A percentile compares a stretch with the other conserved stretches of the same genome.
phyloP scores from a whole-genome alignment of 2,888 invertebrate genomes.

The Busseola fusca region DNA sequence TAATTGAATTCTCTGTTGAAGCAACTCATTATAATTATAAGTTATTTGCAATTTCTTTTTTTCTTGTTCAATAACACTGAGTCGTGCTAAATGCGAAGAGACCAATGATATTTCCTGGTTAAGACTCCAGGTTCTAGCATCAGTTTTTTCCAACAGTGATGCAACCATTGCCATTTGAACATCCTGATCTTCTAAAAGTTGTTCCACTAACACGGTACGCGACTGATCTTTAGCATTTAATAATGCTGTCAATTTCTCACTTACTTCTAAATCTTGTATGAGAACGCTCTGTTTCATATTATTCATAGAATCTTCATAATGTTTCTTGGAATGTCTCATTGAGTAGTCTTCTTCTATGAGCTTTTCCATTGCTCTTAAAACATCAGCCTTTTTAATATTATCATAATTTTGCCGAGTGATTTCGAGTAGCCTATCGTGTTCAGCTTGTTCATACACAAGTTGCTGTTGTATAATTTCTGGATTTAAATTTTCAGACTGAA shows the following conservation, averaged over 20 bases:
- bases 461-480: slow-evolving; percentile 90
- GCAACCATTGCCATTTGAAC: slow-evolving; percentile 93
- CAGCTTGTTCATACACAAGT: slow-evolving; percentile 90
- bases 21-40: slow-evolving; percentile 92
- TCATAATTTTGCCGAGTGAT: slow-evolving; percentile 89
- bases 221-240: slow-evolving; percentile 90
- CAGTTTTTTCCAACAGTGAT: slow-evolving; percentile 92
- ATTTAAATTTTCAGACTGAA: slow-evolving; percentile 88
- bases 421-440: slow-evolving; percentile 91
- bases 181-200: slow-evolving; percentile 91
- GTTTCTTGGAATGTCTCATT: slow-evolving; percentile 89
- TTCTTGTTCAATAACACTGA: slow-evolving; percentile 93
- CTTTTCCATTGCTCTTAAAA: slow-evolving; percentile 92
- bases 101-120: slow-evolving; percentile 93
- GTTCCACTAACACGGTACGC: slow-evolving; percentile 89
- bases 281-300: slow-evolving; percentile 90
- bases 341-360: slow-evolving; percentile 91
- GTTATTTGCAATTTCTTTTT: slow-evolving; percentile 91
- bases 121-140: slow-evolving; percentile 93
- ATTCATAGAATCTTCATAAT: slow-evolving; percentile 90
- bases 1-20: slow-evolving; percentile 91
- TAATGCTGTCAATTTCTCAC: slow-evolving; percentile 89
- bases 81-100: slow-evolving; percentile 91
- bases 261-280: slow-evolving; percentile 89
- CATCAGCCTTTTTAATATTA: slow-evolving; percentile 90